Evolutionary conservation across 2,888 invertebrate species (phyloP).

Genomic region (Resseliella maxima): DNA sequence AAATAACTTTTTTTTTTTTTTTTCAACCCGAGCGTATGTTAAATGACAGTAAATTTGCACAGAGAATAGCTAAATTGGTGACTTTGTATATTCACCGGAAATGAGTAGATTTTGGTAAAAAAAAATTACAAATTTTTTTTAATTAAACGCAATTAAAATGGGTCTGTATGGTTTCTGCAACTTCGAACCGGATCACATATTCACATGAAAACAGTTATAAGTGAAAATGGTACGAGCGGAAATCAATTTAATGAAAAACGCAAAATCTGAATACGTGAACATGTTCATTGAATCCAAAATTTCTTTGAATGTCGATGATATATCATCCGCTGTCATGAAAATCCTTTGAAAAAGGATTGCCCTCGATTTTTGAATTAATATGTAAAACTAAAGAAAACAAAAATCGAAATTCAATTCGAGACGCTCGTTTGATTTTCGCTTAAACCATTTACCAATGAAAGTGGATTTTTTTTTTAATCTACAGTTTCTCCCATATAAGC

Average conservation of each 20-base stretch:
- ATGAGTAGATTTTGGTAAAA: slow-evolving; percentile 8
- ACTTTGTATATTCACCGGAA: background rate
- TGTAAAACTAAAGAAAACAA: slow-evolving; percentile 41
- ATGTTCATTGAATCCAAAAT: background rate
- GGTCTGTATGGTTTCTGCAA: background rate
- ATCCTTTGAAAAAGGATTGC: slow-evolving; percentile 9
- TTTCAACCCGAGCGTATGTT: background rate
- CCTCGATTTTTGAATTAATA: background rate
- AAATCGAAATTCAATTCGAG: slow-evolving; percentile 36
- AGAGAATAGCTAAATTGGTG: background rate
- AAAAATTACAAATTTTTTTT: background rate
- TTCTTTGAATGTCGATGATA: no score
- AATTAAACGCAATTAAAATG: slow-evolving; percentile 1
- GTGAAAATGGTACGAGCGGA: background rate
- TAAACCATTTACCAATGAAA: background rate
- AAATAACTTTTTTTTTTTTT: background rate
- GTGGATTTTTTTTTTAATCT: background rate
- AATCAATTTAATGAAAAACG: slow-evolving; percentile 36
- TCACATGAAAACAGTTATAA: background rate
- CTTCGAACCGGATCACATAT: background rate
- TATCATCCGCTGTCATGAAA: background rate
- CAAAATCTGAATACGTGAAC: background rate
- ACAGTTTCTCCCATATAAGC: background rate
- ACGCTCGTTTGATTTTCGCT: slow-evolving; percentile 21
- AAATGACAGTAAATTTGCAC: background rate